These are phyloP conservation scores for Stegodyphus mimosarum DNA, from an alignment of 1,140 invertebrate genomes.

Conservation along the genomic window DNA sequence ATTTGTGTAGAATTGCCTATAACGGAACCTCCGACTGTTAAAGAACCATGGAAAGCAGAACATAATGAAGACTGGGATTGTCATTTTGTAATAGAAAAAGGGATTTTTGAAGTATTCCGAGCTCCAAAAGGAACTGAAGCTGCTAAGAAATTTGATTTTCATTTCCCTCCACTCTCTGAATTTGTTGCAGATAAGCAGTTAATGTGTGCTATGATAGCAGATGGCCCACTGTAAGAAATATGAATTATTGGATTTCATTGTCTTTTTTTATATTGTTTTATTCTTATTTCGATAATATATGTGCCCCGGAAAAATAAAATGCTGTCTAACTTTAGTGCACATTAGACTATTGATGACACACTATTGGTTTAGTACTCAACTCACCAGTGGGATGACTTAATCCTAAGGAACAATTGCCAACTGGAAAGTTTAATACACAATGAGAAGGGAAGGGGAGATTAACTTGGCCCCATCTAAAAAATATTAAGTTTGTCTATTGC, in stretches of 20 bases:
- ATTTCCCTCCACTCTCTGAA: slow-evolving; percentile 80
- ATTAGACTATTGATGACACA: no score
- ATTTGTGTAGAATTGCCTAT: not conserved
- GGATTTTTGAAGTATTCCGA: slow-evolving; percentile 86
- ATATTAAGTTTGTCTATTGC: no score
- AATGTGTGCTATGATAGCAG: slow-evolving; percentile 94
- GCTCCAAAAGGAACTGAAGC: slow-evolving; percentile 72
- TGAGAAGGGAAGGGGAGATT: no score
- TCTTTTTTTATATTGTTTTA: no score
- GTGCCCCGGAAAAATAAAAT: no score
- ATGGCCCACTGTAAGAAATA: slow-evolving; percentile 86
- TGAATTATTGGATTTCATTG: not conserved
- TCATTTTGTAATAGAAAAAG: slow-evolving; percentile 77
- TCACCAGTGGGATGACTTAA: no score
- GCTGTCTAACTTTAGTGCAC: no score
- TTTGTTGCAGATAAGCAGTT: slow-evolving; percentile 86
- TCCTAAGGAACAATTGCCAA: no score
- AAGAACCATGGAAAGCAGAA: slow-evolving; percentile 84
- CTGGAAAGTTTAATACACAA: no score
- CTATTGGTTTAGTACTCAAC: no score
- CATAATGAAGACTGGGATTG: slow-evolving; percentile 78
- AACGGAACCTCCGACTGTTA: slow-evolving; percentile 78
- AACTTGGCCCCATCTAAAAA: no score
- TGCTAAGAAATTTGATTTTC: slow-evolving; percentile 74
- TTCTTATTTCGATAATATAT: no score